phyloP scores from a whole-genome alignment of 2,797 vertebrate species.

The Aratinga solstitialis region DNA sequence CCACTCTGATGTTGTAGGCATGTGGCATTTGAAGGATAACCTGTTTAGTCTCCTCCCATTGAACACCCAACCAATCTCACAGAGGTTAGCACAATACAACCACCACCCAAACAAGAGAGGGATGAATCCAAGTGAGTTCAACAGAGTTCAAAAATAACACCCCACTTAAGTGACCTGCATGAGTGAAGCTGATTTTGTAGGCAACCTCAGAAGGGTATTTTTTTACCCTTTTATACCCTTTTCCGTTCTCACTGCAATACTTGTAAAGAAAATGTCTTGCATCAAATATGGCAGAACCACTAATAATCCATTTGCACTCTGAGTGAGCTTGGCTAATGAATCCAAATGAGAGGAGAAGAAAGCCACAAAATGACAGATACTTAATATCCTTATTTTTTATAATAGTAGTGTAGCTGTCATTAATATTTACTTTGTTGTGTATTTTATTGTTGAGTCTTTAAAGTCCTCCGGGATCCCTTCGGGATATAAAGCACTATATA shows the following conservation, averaged over 20 bases:
- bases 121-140: not conserved
- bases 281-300: conserved; percentile 6
- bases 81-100: not conserved
- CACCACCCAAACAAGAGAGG: not conserved
- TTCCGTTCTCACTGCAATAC: not conserved
- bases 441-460: conserved; percentile 57
- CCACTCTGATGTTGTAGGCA: not conserved
- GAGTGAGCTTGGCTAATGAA: conserved; percentile 17
- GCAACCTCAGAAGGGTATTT: not conserved
- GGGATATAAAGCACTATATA: conserved; percentile 52
- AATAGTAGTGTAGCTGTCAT: conserved; percentile 50
- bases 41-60: not conserved
- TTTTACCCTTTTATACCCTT: not conserved
- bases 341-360: conserved; percentile 44
- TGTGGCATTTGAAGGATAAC: not conserved
- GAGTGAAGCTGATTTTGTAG: not conserved
- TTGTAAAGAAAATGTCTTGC: not conserved
- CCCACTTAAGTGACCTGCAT: not conserved
- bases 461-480: conserved; percentile 53
- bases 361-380: conserved; percentile 1
- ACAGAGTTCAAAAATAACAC: not conserved
- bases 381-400: conserved; percentile 58
- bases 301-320: not conserved
- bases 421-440: conserved; percentile 58
- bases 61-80: not conserved